phyloP scores from a whole-genome alignment of 2,888 invertebrate genomes.

The Reticulitermes lucifugus region DNA sequence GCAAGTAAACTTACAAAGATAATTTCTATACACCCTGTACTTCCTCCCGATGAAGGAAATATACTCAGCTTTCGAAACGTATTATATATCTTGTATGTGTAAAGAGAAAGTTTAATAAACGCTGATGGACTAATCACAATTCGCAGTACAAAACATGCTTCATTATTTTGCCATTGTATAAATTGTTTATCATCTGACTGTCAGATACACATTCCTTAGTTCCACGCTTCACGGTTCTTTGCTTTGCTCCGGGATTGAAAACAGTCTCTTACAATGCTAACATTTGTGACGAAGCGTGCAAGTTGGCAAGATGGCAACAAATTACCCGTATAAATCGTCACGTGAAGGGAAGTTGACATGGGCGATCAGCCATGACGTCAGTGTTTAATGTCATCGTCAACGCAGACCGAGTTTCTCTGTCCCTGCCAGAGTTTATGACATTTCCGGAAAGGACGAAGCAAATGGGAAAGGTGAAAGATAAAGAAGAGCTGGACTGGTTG shows the following conservation, averaged over 20 bases:
- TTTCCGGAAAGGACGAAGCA: not conserved
- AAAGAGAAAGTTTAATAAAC: too few relatives aligned
- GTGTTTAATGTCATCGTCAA: conserved; percentile 1
- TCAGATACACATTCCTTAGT: too few relatives aligned
- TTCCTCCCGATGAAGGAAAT: too few relatives aligned
- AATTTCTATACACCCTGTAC: too few relatives aligned
- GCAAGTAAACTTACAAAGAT: too few relatives aligned
- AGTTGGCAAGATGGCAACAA: conserved; percentile 3
- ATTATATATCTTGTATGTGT: too few relatives aligned
- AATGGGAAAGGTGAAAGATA: not conserved
- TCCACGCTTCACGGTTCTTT: too few relatives aligned
- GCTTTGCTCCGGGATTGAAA: too few relatives aligned
- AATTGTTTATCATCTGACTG: too few relatives aligned
- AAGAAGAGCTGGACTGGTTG: not conserved
- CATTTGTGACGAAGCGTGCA: not conserved
- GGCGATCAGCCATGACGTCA: not conserved
- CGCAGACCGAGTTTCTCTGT: not conserved
- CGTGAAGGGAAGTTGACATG: not conserved
- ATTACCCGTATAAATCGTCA: not conserved
- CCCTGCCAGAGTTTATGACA: not conserved
- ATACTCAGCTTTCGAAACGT: too few relatives aligned
- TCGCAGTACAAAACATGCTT: not conserved
- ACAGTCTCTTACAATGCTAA: not conserved
- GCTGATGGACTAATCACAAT: not conserved
- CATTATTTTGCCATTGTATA: not conserved